Base-by-base conservation (phyloP, 2,797 vertebrate genomes). In the Buceros bicornis region DNA sequence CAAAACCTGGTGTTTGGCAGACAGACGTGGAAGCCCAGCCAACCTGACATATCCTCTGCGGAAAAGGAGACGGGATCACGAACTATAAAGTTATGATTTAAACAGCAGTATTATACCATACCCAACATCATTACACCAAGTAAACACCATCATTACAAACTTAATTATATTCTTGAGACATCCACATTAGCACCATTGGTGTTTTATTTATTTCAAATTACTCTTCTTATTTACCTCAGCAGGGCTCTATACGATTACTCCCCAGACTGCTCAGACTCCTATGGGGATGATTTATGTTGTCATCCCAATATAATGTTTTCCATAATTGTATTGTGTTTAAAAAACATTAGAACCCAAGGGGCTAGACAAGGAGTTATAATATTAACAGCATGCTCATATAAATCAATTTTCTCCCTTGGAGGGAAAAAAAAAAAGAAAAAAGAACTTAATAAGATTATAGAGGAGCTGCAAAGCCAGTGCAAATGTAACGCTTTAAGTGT, bases 181-280 rank as follows among this genome's bases (percentile, higher is more conserved):
- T 98, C 93, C 97, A 64, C 95, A 97, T 97, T 97, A 97, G 94
- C 94, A 98, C 95, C 98, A 97, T 95, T 90, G 94, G 96, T 97
- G 97, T 96, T 98, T 98, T 97, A 97, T 98, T 97, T 82, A 77
- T 97, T 97, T 97, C 97, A 98, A 98, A 98, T 98, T 98, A 97
- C 97, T 97, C 90, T 96, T 97, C 92, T 97, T 98, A 97, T 97
- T 98, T 97, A 96, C 95, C 96, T 95, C 97, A 90, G 96, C 91
- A 96, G 92, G 95, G 83, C 80, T 97, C 74, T 95, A 69, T 82
- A 95, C 8, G 13, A 96, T 96, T 95, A 81, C 76, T 96, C 91
- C 90, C 78, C 93, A 76, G 87, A 95, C 88, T 95, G 83, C 73
- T 92, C 69, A 70, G 85, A 69, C 89, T 97, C 93, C 95, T 97